Evolutionary conservation across 1,140 invertebrate species (phyloP).

Genomic region (Scaptomyza graminum): DNA sequence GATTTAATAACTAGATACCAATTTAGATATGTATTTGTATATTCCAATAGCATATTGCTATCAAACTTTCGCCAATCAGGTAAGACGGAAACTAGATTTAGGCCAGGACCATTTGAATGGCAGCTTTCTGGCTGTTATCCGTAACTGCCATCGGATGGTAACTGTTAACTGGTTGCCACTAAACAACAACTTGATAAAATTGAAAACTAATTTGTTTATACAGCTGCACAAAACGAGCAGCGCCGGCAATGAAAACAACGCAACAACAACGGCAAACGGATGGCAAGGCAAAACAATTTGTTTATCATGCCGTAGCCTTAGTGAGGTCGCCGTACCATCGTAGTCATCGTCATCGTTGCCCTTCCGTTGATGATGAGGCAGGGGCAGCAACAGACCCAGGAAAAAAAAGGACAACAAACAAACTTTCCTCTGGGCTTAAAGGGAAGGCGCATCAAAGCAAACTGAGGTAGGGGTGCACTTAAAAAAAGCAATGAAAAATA

Average conservation of each 20-base stretch:
- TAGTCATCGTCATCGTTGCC: background rate
- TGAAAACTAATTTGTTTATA: conserved; percentile 83
- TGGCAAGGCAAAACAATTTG: conserved; percentile 69
- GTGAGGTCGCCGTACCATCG: conserved; percentile 51
- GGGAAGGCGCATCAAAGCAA: conserved; percentile 23
- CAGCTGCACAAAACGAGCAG: conserved; percentile 79
- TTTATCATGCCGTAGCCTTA: conserved; percentile 78
- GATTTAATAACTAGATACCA: too few relatives aligned
- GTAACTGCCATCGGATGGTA: conserved; percentile 20
- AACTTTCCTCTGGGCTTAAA: conserved; percentile 20
- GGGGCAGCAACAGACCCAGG: conserved; percentile 27
- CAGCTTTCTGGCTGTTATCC: background rate
- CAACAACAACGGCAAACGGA: conserved; percentile 22
- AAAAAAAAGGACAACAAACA: conserved; percentile 77
- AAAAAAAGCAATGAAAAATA: background rate
- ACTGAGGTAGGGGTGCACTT: conserved; percentile 20
- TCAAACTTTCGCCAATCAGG: too few relatives aligned
- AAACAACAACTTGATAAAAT: conserved; percentile 72
- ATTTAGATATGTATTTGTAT: too few relatives aligned
- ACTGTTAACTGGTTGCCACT: conserved; percentile 47
- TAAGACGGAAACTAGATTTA: background rate
- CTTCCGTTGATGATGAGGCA: conserved; percentile 56
- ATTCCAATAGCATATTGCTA: too few relatives aligned
- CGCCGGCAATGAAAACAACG: conserved; percentile 68
- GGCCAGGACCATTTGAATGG: background rate